Percentiles rank a stretch among this genome's conserved stretches.
Conservation (phyloP, 2,113 vertebrate species). For the Mormyrus lacerda region DNA sequence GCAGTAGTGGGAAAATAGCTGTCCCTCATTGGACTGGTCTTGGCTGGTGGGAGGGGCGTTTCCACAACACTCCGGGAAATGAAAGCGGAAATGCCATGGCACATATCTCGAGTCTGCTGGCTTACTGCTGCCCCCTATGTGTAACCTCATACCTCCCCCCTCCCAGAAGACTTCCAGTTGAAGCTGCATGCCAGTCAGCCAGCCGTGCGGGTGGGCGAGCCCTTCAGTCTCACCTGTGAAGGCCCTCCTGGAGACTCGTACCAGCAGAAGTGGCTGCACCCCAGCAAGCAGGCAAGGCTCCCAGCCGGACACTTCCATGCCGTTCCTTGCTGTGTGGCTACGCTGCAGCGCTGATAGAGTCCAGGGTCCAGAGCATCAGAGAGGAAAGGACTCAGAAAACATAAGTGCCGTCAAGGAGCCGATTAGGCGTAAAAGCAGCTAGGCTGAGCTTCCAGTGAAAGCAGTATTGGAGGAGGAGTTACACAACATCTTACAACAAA, state of each 20-base stretch:
- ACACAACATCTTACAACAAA: not conserved
- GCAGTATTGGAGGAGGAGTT: no score
- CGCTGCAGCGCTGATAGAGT: slow-evolving; percentile 29
- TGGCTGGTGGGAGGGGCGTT: not conserved
- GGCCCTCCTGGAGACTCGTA: slow-evolving; percentile 67
- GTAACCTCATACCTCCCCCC: not conserved
- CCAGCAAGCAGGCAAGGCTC: slow-evolving; percentile 68
- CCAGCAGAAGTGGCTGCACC: slow-evolving; percentile 83
- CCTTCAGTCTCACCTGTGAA: slow-evolving; percentile 73
- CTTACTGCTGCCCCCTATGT: not conserved
- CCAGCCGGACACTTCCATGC: not conserved
- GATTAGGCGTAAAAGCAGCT: not conserved
- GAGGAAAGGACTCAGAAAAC: not conserved
- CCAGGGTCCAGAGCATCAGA: slow-evolving; percentile 22
- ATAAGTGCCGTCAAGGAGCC: not conserved
- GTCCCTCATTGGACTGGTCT: not conserved
- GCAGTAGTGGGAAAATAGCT: not conserved
- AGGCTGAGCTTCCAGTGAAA: not conserved
- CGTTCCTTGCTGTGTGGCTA: not conserved
- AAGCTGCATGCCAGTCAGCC: slow-evolving; percentile 72
- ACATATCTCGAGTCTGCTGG: not conserved
- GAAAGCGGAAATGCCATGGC: not conserved
- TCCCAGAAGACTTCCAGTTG: slow-evolving; percentile 64
- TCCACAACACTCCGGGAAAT: not conserved
- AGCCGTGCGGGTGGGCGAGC: slow-evolving; percentile 71